Evolutionary conservation across 35 echinoderm and acorn worm genomes (phyloP), one percentile per base, ranked within the genome.

Genomic region (Lytechinus variegatus): DNA sequence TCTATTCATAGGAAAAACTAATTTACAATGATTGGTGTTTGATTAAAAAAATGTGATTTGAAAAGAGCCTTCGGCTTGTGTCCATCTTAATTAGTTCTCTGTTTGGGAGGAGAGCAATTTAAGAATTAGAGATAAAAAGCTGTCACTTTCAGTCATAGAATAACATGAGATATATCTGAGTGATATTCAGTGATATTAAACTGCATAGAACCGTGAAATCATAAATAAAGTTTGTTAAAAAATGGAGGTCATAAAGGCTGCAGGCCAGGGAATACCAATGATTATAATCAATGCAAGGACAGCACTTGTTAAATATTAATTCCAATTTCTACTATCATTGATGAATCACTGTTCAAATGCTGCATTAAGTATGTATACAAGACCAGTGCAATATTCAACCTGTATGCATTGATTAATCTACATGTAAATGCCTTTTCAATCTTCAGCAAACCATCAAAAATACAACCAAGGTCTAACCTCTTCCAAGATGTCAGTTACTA

Each of bases 21-120:
- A 79, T 79, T 79, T n/a, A 79, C 66, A 79, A 79, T 79, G 66
- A 79, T 79, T 79, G 66, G 66, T 79, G 66, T 24, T 79, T 79
- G 66, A 79, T 79, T 79, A 79, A 79, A 79, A 79, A 79, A 79
- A 79, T 19, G 66, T 79, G 14, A 24, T 79, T 79, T 19, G 6
- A 79, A 79, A 79, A 79, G 66, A 79, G 66, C 66, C 66, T 79
- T 79, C 19, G 66, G 66, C 21, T 79, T 79, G 16, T 79, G 66
- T 79, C 66, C 66, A 79, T 79, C 16, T 79, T 79, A 79, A 79
- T 79, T 79, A 79, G 66, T 1, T 4, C 19, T 79, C 8, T n/a
- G 66, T 79, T 79, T 19, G 66, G 2, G 66, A 79, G n/a, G 19
- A 24, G 19, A 24, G 66, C 66, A n/a, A 79, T 79, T 79, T 79